Base-by-base conservation (phyloP, 2,888 invertebrate genomes). In the Cetonia aurata region DNA sequence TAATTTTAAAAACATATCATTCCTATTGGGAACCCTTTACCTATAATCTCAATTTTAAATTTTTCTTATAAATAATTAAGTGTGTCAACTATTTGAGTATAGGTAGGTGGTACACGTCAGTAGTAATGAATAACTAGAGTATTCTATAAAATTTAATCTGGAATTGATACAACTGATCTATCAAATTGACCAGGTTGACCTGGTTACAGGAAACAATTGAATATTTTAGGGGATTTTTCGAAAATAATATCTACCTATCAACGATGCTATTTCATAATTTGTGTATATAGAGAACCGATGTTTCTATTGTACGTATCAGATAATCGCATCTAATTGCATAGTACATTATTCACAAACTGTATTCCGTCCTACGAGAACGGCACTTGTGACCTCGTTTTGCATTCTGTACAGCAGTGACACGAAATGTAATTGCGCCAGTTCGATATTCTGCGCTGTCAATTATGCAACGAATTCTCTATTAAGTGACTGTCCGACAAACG, bases 251-350 rank as follows among this genome's bases (percentile, higher is more conserved):
- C 2, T 8, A 17, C 37, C 41, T 50, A 48, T 65, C 62, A 65
- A n/a, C 48, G 3, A 57, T 19, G 48, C 6, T 65, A 52, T 52
- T 10, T 17, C 12, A 9, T 17, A 33, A 65, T 65, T 50, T 42
- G 57, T 19, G 57, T 15, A 42, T 19, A 41, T 15, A 37, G 4
- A 37, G 1, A 37, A 37, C 37, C 10, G 37, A 37, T 37, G 50
- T 65, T 48, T 31, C 62, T 19, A 50, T 65, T 17, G 25, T 25
- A 25, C 25, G 25, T 65, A 50, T 65, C 46, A 50, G 37, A 50
- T 65, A 65, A 65, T 65, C 50, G 62, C 62, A 65, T 65, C 62
- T 65, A 65, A 65, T 65, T 65, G 62, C 62, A 65, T 65, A 41
- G 50, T 65, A 50, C 48, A 65, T 65, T 65, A 65, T 65, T 65